Conservation (phyloP, 2,113 vertebrate species). For the Nannospalax galili region DNA sequence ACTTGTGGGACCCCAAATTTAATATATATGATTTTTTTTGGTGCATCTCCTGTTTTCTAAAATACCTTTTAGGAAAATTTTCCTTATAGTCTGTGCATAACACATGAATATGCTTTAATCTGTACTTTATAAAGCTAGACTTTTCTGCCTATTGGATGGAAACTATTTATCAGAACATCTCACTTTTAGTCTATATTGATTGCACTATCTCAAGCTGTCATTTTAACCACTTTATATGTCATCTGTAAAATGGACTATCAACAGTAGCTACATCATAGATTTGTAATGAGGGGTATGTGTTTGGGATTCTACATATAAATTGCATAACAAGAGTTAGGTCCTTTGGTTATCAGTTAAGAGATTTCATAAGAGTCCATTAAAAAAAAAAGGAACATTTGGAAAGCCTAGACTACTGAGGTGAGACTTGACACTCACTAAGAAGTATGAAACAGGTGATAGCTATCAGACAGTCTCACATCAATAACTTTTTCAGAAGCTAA, state of each 20-base stretch:
- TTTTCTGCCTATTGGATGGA: conserved; percentile 21
- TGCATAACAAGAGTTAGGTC: neutral
- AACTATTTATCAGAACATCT: neutral
- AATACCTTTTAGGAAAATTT: conserved; percentile 54
- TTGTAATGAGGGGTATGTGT: neutral
- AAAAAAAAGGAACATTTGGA: conserved; percentile 18
- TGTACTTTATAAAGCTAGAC: neutral
- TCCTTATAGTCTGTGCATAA: conserved; percentile 24
- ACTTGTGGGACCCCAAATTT: conserved; percentile 54
- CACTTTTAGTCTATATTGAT: neutral
- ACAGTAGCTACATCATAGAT: neutral
- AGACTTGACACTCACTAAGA: conserved; percentile 26
- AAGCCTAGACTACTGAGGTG: neutral
- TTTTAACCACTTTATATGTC: neutral
- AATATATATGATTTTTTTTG: conserved; percentile 55
- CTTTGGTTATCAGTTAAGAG: conserved; percentile 17
- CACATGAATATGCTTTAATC: conserved; percentile 43
- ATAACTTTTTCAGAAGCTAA: neutral
- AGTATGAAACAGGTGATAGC: neutral
- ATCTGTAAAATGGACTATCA: neutral
- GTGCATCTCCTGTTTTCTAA: conserved; percentile 63
- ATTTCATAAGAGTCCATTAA: neutral
- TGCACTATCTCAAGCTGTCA: neutral
- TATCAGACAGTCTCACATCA: neutral
- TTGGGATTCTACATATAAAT: conserved; percentile 32